Evolutionary conservation across 2,888 invertebrate genomes (phyloP).

Genomic region (Acrocyrtus sp.): DNA sequence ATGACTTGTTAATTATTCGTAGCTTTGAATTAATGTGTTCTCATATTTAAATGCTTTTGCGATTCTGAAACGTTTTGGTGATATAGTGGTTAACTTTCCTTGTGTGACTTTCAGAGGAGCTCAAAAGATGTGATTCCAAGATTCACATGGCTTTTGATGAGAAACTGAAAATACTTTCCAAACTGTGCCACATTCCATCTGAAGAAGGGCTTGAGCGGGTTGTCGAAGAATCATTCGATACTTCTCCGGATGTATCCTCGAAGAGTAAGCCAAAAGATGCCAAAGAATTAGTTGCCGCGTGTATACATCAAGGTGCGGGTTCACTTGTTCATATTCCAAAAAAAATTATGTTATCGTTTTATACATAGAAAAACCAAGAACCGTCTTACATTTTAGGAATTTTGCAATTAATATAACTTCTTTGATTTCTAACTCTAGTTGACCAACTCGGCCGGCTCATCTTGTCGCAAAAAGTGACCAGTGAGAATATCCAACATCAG

Average conservation of each 20-base stretch:
- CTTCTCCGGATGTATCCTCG: slow-evolving; percentile 65
- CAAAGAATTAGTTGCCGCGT: slow-evolving; percentile 76
- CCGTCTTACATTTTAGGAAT: background rate
- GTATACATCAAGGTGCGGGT: slow-evolving; percentile 74
- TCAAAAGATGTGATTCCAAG: slow-evolving; percentile 77
- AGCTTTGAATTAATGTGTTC: no score
- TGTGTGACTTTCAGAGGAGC: slow-evolving; percentile 71
- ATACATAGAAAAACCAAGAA: background rate
- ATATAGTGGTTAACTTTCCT: no score
- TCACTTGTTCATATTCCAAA: background rate
- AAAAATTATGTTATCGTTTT: no score
- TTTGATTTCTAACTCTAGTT: slow-evolving; percentile 60
- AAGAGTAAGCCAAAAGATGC: slow-evolving; percentile 75
- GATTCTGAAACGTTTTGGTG: no score
- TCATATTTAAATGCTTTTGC: no score
- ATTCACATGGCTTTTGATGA: slow-evolving; percentile 77
- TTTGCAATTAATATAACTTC: background rate
- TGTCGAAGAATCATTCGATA: slow-evolving; percentile 71
- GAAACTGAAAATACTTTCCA: slow-evolving; percentile 79
- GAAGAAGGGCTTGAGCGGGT: no score
- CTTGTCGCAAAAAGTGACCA: slow-evolving; percentile 62
- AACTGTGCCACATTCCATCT: slow-evolving; percentile 79
- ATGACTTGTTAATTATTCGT: no score
- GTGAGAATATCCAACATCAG: slow-evolving; percentile 60
- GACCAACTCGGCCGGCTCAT: slow-evolving; percentile 60